Percentiles rank a stretch among this genome's conserved stretches.
Evolutionary conservation across 2,797 vertebrate genomes (phyloP).

Genomic region (Coranthus polyacanthus): DNA sequence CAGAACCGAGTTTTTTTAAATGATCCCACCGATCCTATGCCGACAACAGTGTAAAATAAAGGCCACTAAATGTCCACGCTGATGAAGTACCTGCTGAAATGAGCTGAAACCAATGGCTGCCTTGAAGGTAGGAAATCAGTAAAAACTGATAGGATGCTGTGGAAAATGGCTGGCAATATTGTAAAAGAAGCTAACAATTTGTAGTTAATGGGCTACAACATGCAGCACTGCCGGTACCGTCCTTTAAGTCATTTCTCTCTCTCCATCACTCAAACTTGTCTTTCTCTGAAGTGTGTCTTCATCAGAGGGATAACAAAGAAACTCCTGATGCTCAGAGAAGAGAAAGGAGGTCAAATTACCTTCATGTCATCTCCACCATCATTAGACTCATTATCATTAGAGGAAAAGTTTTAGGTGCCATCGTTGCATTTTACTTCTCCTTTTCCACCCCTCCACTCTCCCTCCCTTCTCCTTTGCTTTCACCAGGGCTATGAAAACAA

Average conservation of each 20-base stretch:
- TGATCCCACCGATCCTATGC: no score
- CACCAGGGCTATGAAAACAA: slow-evolving; percentile 53
- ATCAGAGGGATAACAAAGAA: slow-evolving; percentile 47
- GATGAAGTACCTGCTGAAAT: slow-evolving; percentile 16
- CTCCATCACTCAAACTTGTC: no score
- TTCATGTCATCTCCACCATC: slow-evolving; percentile 61
- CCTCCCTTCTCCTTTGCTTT: slow-evolving; percentile 39
- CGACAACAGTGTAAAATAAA: slow-evolving; percentile 1
- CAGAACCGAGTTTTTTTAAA: no score
- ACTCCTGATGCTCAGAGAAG: slow-evolving; percentile 27
- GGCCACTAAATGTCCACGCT: slow-evolving; percentile 5
- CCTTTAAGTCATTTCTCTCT: no score
- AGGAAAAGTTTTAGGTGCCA: slow-evolving; percentile 28
- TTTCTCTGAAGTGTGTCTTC: slow-evolving; percentile 19
- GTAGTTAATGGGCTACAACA: neutral
- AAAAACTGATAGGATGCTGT: neutral
- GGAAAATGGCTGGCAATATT: neutral
- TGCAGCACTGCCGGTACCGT: no score
- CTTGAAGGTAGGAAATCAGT: slow-evolving; percentile 15
- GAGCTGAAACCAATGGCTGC: slow-evolving; percentile 28
- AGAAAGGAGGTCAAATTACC: slow-evolving; percentile 62
- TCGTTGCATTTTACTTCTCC: slow-evolving; percentile 33
- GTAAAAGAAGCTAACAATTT: neutral
- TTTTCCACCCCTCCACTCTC: slow-evolving; percentile 6
- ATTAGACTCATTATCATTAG: slow-evolving; percentile 73